Base-by-base conservation (phyloP, 1,140 invertebrate genomes). In the Rhynchophorus ferrugineus region DNA sequence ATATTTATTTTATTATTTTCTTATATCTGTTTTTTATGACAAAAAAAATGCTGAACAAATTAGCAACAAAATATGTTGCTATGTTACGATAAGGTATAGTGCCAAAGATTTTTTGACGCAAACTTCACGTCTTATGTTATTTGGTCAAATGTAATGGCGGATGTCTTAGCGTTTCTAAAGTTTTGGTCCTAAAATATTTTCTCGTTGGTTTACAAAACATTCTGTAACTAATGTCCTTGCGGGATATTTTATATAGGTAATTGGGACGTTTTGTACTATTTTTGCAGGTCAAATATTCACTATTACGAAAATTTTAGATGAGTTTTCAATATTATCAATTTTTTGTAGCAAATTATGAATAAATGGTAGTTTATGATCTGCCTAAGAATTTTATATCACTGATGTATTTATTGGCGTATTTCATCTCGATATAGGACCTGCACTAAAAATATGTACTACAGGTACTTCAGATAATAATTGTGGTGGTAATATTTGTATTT, bases 181-280 rank as follows among this genome's bases (percentile, higher is more conserved):
- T 29, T 33, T 33, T 8, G 7, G 29, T 33, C 7, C 8, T 38
- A 38, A 16, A 16, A 38, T 38, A 16, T 38, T 38, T 38, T 7
- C 38, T 18, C n/a, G 19, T 9, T n/a, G n/a, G n/a, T n/a, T n/a
- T n/a, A n/a, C n/a, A n/a, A n/a, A 38, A 38, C 37, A 38, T 38
- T 7, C 5, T 3, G 7, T 38, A 6, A 6, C 13, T 6, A 38
- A 38, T 38, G 37, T 38, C 37, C 13, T 13, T 38, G 17, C 5
- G 37, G 17, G 37, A 38, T 38, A 38, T 38, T 38, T 38, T 38
- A 19, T 38, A 14, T 13, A 38, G 37, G 37, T 38, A 38, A 19
- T 38, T 38, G 5, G 13, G 7, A 38, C 13, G 37, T 38, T 34
- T 34, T 29, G 11, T 29, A 29, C 24, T 29, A 29, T n/a, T n/a